Evolutionary conservation across 2,888 invertebrate species (phyloP).

Genomic region (Acrocyrtus sp.): DNA sequence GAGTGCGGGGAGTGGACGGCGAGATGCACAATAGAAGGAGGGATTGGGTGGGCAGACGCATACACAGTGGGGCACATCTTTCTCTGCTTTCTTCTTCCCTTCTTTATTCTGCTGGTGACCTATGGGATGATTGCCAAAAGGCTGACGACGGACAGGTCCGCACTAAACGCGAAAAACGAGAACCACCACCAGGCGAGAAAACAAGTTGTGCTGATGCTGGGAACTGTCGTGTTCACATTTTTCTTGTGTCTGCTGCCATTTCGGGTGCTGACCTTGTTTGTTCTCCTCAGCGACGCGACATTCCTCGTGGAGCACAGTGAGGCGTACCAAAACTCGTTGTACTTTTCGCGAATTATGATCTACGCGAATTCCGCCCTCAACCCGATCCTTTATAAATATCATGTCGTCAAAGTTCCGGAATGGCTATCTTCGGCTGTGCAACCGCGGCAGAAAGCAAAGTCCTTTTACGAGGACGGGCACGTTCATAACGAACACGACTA

Average conservation of each 20-base stretch:
- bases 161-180: constrained; percentile 58
- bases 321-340: constrained; percentile 82
- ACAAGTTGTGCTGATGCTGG: constrained; percentile 91
- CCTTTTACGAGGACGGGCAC: constrained; percentile 59
- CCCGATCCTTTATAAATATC: constrained; percentile 88
- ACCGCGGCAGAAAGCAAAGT: constrained; percentile 59
- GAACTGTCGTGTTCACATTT: constrained; percentile 88
- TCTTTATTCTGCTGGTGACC: constrained; percentile 81
- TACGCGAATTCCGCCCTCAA: constrained; percentile 89
- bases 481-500: constrained; percentile 61
- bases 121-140: constrained; percentile 88
- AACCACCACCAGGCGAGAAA: constrained; percentile 55
- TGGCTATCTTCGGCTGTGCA: constrained; percentile 75
- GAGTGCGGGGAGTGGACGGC: constrained; percentile 77
- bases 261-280: constrained; percentile 86
- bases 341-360: constrained; percentile 86
- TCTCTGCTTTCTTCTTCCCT: constrained; percentile 85
- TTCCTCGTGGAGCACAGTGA: constrained; percentile 78
- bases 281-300: constrained; percentile 79
- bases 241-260: constrained; percentile 91
- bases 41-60: constrained; percentile 79
- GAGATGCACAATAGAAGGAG: constrained; percentile 81
- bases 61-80: constrained; percentile 84
- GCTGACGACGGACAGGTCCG: constrained; percentile 78
- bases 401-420: constrained; percentile 91